Evolutionary conservation across 2,888 invertebrate genomes (phyloP), one percentile per base, ranked within the genome.

Genomic region (Pollenia labialis): DNA sequence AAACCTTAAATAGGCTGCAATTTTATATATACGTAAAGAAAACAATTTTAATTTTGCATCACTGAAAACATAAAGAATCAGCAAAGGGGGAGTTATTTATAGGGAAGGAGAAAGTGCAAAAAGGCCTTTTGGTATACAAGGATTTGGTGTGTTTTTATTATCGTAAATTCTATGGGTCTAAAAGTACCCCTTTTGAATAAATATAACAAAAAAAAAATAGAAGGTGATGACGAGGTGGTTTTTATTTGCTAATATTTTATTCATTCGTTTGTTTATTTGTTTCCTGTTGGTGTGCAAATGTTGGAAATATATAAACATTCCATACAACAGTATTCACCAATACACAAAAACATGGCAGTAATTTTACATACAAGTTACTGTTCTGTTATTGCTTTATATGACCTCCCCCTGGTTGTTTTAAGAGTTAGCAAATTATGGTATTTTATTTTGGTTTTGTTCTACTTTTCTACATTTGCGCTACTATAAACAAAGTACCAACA

Each of bases 201-300:
- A 48, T 23, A 48, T 50, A 50, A 23, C 9, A 40, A 32, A 32
- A 23, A 32, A 23, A 32, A 40, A 8, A 52, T n/a, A n/a, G 14
- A 1, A 69, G 69, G 69, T 52, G 69, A 50, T 69, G 40, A 69
- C 52, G 52, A 69, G 52, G 42, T 52, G 42, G 50, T 52, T 69
- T 52, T 40, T 69, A 48, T 48, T 66, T 66, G 11, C 6, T 32
- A 32, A 32, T 32, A 32, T 6, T 32, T 62, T 40, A 42, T 62
- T 62, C 10, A n/a, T 44, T 62, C 10, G 14, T 46, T 48, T n/a
- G 69, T 69, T 68, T 69, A 52, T 52, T 50, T 69, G 12, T 16
- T 50, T 42, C 7, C 50, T 62, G 42, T 62, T 62, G 18, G 40
- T 40, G 14, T 32, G 12, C n/a, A 40, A 32, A 32, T 58, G 58